Percentiles rank a stretch among this genome's conserved stretches.
Evolutionary conservation across 2,113 vertebrate species (phyloP).

Genomic region (Pluvianellus socialis): DNA sequence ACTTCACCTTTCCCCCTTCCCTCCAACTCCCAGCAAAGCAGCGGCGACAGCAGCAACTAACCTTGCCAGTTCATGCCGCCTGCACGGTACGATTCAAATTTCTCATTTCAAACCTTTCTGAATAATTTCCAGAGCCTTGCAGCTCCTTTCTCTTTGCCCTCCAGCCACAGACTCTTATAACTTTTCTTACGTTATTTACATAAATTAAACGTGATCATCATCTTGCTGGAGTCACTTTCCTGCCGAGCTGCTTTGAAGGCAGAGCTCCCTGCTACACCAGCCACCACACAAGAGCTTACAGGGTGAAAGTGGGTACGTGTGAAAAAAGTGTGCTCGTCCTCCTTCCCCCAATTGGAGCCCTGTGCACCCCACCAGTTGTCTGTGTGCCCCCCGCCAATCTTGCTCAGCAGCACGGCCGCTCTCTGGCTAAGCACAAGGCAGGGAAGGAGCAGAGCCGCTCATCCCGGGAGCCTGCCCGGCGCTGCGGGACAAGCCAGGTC

Average conservation of each 20-base stretch:
- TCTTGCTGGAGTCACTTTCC: neutral
- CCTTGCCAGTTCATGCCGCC: neutral
- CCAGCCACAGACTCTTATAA: neutral
- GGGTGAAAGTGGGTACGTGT: neutral
- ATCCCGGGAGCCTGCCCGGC: neutral
- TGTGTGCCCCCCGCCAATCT: neutral
- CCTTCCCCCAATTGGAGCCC: neutral
- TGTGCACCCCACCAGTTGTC: rapidly evolving
- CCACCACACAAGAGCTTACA: neutral
- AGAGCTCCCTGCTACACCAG: neutral
- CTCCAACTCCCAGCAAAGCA: neutral
- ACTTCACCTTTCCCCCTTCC: neutral
- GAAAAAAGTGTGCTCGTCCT: neutral
- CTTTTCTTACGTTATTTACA: neutral
- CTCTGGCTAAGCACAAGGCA: neutral
- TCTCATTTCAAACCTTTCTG: slow-evolving; percentile 15
- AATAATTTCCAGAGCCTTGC: neutral
- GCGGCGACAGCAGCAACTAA: neutral
- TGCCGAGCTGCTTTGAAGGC: neutral
- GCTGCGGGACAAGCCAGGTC: neutral
- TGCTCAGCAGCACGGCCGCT: neutral
- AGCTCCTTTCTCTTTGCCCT: neutral
- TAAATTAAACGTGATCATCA: slow-evolving; percentile 5
- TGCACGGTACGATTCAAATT: neutral
- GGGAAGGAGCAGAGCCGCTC: neutral